Evolutionary conservation across 2,797 vertebrate species (phyloP), one percentile per base, ranked within the genome.

Genomic region (Masticophis lateralis): DNA sequence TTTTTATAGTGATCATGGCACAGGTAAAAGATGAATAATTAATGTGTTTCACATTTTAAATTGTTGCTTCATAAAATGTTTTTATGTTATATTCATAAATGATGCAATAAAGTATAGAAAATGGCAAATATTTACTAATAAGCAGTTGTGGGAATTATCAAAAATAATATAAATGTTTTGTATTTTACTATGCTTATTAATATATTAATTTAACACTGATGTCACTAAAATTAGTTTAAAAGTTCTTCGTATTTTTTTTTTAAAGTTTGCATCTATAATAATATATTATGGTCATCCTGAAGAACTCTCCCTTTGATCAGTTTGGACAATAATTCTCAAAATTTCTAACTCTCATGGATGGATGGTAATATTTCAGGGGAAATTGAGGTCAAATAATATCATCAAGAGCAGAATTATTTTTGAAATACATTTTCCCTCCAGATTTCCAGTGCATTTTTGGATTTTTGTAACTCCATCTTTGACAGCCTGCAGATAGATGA

Each of bases 401-500:
- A 5, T 14, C 37, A 88, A n/a, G 28, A 69, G 8, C 90, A 60
- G 79, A 28, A 37, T 2, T 87, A 28, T 56, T 3, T 94, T 83
- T 94, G 32, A 88, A 87, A 43, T 37, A 3, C 37, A 60, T 92
- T 95, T 94, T 0, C 94, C 94, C 96, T 97, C 86, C 94, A 98
- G 97, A 94, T 96, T 90, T 95, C 95, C 92, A 97, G 87, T 93
- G 96, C 96, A 86, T 87, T 97, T 94, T 92, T 97, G 96, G 96
- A 97, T 93, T 96, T 97, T 59, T 98, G 97, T 94, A 97, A 97
- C 60, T 96, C 97, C 57, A 96, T 98, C 95, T 97, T 97, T 94
- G 92, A 97, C 94, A 96, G 94, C 94, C 93, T 96, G 96, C 93
- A 95, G 86, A 93, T 95, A 94, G 96, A 96, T 92, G 90, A 96